A percentile compares a stretch with the other conserved stretches of the same genome.
phyloP scores from a whole-genome alignment of 92 coral and sea anemone species.

The Bergia puertoricense region DNA sequence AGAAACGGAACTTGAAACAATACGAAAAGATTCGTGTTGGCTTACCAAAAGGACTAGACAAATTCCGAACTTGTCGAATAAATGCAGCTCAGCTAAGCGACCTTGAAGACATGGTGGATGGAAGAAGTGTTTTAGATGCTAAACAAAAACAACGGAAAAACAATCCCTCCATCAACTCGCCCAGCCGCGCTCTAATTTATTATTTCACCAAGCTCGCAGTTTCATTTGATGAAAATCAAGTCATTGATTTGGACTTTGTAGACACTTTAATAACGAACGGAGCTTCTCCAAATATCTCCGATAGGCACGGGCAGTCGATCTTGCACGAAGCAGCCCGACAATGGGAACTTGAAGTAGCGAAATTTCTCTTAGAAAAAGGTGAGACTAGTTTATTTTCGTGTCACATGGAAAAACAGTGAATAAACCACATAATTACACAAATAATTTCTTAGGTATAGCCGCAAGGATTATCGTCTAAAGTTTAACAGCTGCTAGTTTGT shows the following conservation, averaged over 20 bases:
- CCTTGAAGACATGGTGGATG: slow-evolving; percentile 79
- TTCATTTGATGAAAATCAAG: slow-evolving; percentile 77
- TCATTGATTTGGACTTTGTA: slow-evolving; percentile 89
- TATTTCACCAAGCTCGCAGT: slow-evolving; percentile 91
- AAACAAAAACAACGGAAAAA: slow-evolving; percentile 43
- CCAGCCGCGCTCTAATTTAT: slow-evolving; percentile 87
- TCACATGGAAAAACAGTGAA: not conserved
- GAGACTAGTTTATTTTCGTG: slow-evolving; percentile 5
- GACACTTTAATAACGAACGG: slow-evolving; percentile 82
- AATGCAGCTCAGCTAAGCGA: slow-evolving; percentile 87
- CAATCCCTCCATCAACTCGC: slow-evolving; percentile 74
- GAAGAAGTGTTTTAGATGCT: slow-evolving; percentile 31
- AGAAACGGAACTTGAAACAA: slow-evolving; percentile 43
- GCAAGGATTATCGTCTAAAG: too few relatives aligned
- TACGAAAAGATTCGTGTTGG: slow-evolving; percentile 51
- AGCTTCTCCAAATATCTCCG: slow-evolving; percentile 78
- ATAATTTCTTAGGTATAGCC: too few relatives aligned
- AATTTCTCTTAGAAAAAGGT: slow-evolving; percentile 87
- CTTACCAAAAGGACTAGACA: slow-evolving; percentile 54
- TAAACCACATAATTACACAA: too few relatives aligned
- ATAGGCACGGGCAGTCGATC: slow-evolving; percentile 92
- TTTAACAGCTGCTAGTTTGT: too few relatives aligned
- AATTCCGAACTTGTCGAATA: slow-evolving; percentile 65
- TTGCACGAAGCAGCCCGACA: slow-evolving; percentile 94
- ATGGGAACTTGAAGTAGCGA: slow-evolving; percentile 91